These are phyloP conservation scores for Ochropleura plecta DNA, from an alignment of 2,888 invertebrate species.

Conservation along the genomic window DNA sequence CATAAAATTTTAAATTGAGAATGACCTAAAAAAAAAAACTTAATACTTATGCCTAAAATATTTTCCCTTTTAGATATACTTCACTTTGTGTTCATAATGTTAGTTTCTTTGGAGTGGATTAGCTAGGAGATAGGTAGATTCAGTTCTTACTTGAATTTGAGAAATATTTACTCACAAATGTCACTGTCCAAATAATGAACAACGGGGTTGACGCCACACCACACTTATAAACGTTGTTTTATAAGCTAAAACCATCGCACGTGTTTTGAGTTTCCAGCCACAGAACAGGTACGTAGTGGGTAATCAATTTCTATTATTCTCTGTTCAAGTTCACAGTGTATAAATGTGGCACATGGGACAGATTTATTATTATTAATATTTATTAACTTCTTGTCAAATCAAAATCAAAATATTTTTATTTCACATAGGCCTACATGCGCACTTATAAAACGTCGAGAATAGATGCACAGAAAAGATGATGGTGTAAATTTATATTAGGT, in stretches of 20 bases:
- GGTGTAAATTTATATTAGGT: not conserved
- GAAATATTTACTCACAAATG: constrained; percentile 14
- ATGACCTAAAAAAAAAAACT: constrained; percentile 17
- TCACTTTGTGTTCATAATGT: constrained; percentile 52
- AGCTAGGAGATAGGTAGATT: constrained; percentile 37
- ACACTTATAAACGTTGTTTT: constrained; percentile 45
- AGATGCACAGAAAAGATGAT: not conserved
- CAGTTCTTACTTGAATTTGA: constrained; percentile 7
- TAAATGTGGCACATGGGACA: constrained; percentile 7
- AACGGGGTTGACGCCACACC: constrained; percentile 14
- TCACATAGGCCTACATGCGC: no score
- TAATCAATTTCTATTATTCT: constrained; percentile 10
- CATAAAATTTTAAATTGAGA: constrained; percentile 13
- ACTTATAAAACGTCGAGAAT: no score
- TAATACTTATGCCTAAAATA: constrained; percentile 5
- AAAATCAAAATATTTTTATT: no score
- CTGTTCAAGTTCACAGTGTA: constrained; percentile 15
- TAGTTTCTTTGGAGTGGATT: constrained; percentile 21
- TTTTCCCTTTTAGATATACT: constrained; percentile 10
- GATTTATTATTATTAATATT: not conserved
- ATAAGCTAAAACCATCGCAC: constrained; percentile 36
- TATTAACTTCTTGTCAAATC: not conserved
- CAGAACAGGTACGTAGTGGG: constrained; percentile 54
- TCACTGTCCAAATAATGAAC: constrained; percentile 13
- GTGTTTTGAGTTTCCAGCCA: constrained; percentile 51